Base-by-base conservation (phyloP, 2,113 vertebrate genomes). In the Ptilonorhynchus violaceus region DNA sequence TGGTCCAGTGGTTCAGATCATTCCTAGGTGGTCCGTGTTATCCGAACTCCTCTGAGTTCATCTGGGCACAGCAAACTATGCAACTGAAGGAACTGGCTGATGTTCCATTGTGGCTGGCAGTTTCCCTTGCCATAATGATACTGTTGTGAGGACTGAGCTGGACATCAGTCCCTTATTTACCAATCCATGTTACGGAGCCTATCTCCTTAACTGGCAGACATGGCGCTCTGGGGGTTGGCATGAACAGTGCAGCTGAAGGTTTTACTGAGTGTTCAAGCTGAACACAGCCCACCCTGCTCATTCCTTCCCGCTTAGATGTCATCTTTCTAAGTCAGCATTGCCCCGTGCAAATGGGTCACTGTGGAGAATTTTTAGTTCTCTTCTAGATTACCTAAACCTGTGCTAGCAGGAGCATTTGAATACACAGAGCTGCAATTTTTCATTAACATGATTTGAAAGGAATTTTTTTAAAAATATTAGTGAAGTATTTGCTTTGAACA, bases 111-210 rank as follows among this genome's bases (percentile, higher is more conserved):
- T 83, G 69, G 20, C 47, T 73, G 49, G 27, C 16, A 46, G 30
- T 68, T 67, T 60, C 23, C 15, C 13, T 67, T 28, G 27, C 39
- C 17, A 10, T 64, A 47, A 37, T 6, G 46, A 37, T 63, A 4
- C 13, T 39, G 27, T 31, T 93, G 39, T 75, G 58, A 64, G 58
- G 64, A 46, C n/a, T 37, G 59, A 73, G 23, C 53, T 44, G 53
- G 49, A 39, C 9, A 12, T 72, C 27, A 53, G 27, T 22, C 20
- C 1, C 0, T 75, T 91, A 33, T 25, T 59, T 58, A 66, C 16
- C 33, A 25, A 13, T 27, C 46, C 1, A 0, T 23, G 7, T 73
- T 88, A 59, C 0, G 0, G 59, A 58, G 15, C 17, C 17, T 67
- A 0, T 44, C 85, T 66, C 31, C 9, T 9, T 22, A 41, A 0